Conservation (phyloP, 2,113 vertebrate genomes). For the Cynocephalus volans region DNA sequence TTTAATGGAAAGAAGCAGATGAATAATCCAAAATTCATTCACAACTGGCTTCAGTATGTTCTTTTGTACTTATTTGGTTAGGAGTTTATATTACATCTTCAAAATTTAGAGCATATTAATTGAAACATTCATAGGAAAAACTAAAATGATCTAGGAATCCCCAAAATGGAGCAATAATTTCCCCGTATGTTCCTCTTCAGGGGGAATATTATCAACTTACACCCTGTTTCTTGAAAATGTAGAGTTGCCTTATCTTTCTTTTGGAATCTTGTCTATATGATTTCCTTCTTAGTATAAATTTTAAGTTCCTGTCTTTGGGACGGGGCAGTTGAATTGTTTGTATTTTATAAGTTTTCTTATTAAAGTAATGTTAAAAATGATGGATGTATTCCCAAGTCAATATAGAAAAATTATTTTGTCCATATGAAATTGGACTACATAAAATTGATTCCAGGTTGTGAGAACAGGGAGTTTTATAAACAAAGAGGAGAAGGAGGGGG, state of each 20-base stretch:
- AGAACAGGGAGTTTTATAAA: background rate
- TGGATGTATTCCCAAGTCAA: background rate
- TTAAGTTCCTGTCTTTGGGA: background rate
- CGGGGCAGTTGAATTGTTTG: background rate
- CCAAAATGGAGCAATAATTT: background rate
- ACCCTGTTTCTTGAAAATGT: background rate
- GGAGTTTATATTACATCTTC: slow-evolving; percentile 42
- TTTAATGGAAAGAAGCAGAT: background rate
- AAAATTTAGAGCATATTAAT: slow-evolving; percentile 23
- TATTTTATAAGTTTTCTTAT: background rate
- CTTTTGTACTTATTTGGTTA: slow-evolving; percentile 10
- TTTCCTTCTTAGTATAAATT: background rate
- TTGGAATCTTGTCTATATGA: background rate
- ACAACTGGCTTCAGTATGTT: slow-evolving; percentile 30
- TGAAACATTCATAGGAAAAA: slow-evolving; percentile 40
- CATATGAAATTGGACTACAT: background rate
- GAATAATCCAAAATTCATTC: slow-evolving; percentile 14
- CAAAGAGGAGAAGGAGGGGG: background rate
- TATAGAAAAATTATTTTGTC: background rate
- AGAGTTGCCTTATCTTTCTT: background rate
- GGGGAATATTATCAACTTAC: background rate
- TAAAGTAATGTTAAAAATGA: slow-evolving; percentile 14
- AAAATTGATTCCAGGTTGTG: background rate
- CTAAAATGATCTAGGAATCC: background rate
- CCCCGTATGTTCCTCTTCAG: background rate